phyloP scores from a whole-genome alignment of 1,140 invertebrate genomes.

The Dryas iulia region DNA sequence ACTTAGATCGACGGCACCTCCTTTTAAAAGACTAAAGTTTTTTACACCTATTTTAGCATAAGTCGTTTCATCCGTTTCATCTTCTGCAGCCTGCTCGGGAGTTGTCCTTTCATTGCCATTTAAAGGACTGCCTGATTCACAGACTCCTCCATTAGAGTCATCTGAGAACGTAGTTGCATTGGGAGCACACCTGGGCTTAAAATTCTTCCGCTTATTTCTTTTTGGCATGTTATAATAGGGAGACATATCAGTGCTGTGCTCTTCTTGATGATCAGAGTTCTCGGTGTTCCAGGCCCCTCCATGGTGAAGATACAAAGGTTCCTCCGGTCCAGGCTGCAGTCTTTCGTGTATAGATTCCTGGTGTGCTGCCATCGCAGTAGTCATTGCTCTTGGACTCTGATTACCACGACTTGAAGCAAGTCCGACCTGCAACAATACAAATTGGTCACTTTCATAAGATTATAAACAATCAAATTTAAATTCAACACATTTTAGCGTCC shows the following conservation, averaged over 20 bases:
- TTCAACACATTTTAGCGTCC: conserved; percentile 70
- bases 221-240: conserved; percentile 80
- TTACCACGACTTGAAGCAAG: conserved; percentile 60
- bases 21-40: conserved; percentile 75
- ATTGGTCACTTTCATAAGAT: conserved; percentile 45
- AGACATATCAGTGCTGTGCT: conserved; percentile 73
- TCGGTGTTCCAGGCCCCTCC: conserved; percentile 61
- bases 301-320: conserved; percentile 70
- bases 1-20: conserved; percentile 75
- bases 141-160: conserved; percentile 73
- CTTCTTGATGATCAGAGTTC: conserved; percentile 62
- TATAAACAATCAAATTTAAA: conserved; percentile 73
- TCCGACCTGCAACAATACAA: conserved; percentile 63
- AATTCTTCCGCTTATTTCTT: conserved; percentile 85
- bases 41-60: conserved; percentile 76
- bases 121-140: conserved; percentile 69
- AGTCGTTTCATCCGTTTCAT: conserved; percentile 54
- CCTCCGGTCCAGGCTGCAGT: conserved; percentile 65
- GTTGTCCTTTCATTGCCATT: conserved; percentile 72
- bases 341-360: conserved; percentile 76
- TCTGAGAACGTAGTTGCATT: conserved; percentile 75
- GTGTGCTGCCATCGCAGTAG: conserved; percentile 76
- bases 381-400: conserved; percentile 70
- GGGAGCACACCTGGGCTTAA: conserved; percentile 84
- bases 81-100: conserved; percentile 53